Conservation (phyloP, 2,797 vertebrate genomes). For the Phataginus tetradactyla region DNA sequence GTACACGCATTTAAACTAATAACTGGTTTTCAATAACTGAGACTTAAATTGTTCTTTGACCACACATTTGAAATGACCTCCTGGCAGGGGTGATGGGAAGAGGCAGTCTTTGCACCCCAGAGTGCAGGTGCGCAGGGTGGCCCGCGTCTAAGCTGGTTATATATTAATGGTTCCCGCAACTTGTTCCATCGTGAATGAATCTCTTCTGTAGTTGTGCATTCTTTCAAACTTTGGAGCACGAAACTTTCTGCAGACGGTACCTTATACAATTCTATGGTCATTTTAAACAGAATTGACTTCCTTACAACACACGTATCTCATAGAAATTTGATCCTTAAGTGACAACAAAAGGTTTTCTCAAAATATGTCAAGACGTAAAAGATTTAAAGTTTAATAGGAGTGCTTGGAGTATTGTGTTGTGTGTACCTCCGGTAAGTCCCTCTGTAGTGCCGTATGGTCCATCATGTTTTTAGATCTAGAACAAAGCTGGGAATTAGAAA, state of each 20-base stretch:
- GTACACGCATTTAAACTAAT: neutral
- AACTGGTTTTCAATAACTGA: slow-evolving; percentile 12
- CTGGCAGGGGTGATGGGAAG: neutral
- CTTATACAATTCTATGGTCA: slow-evolving; percentile 2
- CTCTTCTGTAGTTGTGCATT: neutral
- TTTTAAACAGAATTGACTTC: slow-evolving; percentile 26
- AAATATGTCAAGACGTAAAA: slow-evolving; percentile 26
- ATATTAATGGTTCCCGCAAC: neutral
- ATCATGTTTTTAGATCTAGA: slow-evolving; percentile 36
- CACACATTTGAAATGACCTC: neutral
- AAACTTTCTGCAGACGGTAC: neutral
- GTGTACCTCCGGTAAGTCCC: neutral
- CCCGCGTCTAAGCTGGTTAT: neutral
- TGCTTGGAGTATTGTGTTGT: neutral
- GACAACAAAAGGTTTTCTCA: neutral
- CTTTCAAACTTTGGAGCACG: neutral
- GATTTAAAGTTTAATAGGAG: neutral
- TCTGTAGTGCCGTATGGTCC: neutral
- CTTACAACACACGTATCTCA: neutral
- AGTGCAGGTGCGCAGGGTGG: neutral
- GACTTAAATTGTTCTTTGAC: neutral
- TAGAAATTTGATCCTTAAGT: neutral
- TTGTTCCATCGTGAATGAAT: neutral
- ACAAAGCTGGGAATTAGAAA: neutral
- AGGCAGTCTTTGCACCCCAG: neutral